These are phyloP conservation scores for Girardinus metallicus DNA, from an alignment of 2,797 vertebrate species.

Conservation along the genomic window DNA sequence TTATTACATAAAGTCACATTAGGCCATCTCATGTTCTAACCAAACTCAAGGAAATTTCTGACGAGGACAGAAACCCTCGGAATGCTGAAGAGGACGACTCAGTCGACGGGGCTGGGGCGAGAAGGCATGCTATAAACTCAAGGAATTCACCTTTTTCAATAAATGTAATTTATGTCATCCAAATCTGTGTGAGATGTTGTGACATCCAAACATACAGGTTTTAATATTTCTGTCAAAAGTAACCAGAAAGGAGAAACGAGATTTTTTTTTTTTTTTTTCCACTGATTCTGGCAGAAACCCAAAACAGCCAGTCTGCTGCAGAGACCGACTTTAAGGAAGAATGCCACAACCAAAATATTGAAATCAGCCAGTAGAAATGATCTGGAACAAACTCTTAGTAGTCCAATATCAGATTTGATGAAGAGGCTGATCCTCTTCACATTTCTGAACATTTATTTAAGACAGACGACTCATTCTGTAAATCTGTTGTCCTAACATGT, in stretches of 20 bases:
- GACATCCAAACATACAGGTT: constrained; percentile 37
- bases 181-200: constrained; percentile 18
- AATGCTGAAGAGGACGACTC: constrained; percentile 27
- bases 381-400: constrained; percentile 4
- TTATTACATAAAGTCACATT: constrained; percentile 17
- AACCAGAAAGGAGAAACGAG: constrained; percentile 14
- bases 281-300: constrained; percentile 39
- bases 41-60: constrained; percentile 14
- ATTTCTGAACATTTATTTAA: not conserved
- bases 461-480: not conserved
- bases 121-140: constrained; percentile 10
- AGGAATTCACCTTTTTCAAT: constrained; percentile 4
- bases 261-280: constrained; percentile 25
- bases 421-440: not conserved
- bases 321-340: constrained; percentile 55
- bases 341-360: constrained; percentile 35
- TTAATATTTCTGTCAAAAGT: constrained; percentile 40
- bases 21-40: constrained; percentile 23
- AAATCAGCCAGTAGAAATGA: not conserved
- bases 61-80: constrained; percentile 21
- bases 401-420: constrained; percentile 3
- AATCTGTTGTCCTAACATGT: constrained; percentile 7
- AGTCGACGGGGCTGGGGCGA: not conserved
- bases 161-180: constrained; percentile 7
- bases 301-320: constrained; percentile 69